Conservation (phyloP, 2,888 invertebrate species). For the Encarsia formosa region DNA sequence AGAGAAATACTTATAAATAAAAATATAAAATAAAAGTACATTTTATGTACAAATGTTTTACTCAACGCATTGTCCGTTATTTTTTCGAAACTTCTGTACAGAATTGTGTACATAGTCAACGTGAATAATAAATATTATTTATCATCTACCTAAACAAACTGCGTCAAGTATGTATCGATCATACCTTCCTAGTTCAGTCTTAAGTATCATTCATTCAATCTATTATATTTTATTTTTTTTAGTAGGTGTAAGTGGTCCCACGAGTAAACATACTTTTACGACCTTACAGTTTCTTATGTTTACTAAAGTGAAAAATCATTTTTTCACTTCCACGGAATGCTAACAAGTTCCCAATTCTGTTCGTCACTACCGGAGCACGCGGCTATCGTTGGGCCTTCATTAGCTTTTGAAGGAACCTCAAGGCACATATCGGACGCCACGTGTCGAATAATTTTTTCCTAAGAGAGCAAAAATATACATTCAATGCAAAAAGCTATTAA, state of each 20-base stretch:
- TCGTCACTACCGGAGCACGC: conserved; percentile 57
- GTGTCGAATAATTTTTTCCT: conserved; percentile 57
- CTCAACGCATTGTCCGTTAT: conserved; percentile 31
- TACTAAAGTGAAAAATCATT: no score
- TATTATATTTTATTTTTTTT: no score
- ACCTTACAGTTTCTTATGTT: no score
- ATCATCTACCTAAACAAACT: conserved; percentile 24
- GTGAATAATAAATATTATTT: conserved; percentile 39
- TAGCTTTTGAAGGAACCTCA: conserved; percentile 52
- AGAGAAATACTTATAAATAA: neutral
- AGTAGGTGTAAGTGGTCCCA: no score
- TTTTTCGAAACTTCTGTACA: conserved; percentile 45
- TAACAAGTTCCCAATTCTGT: conserved; percentile 68
- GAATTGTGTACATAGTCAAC: conserved; percentile 31
- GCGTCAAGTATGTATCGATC: conserved; percentile 10
- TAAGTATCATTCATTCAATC: no score
- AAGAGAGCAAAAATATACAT: conserved; percentile 22
- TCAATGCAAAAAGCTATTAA: no score
- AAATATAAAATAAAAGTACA: conserved; percentile 18
- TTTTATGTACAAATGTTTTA: conserved; percentile 21
- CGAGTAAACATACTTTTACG: no score
- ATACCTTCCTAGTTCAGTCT: conserved; percentile 22
- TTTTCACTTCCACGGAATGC: conserved; percentile 61
- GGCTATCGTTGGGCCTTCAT: conserved; percentile 58
- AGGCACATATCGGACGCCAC: conserved; percentile 58